These are phyloP conservation scores for Heliornis fulica DNA, from an alignment of 2,113 vertebrate species.

Conservation along the genomic window DNA sequence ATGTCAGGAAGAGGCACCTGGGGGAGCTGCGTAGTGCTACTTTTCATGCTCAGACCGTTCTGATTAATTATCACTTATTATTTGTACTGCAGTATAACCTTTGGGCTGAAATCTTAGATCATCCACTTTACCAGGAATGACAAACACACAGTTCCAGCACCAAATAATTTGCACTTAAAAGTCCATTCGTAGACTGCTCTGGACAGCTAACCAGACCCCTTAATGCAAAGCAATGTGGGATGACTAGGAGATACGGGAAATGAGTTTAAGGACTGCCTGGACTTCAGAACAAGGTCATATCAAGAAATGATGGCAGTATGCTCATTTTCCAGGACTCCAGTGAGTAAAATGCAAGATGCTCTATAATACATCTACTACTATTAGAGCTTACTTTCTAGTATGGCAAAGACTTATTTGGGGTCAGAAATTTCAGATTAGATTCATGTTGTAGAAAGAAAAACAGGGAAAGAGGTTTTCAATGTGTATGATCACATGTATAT, in stretches of 20 bases:
- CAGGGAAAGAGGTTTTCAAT: neutral
- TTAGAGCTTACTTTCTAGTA: neutral
- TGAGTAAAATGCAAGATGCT: neutral
- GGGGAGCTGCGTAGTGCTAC: neutral
- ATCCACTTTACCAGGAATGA: neutral
- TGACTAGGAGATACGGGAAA: neutral
- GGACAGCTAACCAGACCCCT: neutral
- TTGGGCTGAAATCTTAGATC: constrained; percentile 25
- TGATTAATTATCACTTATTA: constrained; percentile 57
- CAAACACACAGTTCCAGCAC: neutral
- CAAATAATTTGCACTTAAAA: neutral
- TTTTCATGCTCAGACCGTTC: constrained; percentile 40
- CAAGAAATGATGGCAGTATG: no score
- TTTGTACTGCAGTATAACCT: constrained; percentile 15
- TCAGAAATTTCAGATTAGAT: neutral
- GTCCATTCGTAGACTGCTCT: neutral
- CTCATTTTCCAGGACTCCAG: neutral
- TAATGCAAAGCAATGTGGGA: neutral
- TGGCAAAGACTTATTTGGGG: neutral
- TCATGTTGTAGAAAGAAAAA: neutral
- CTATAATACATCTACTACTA: neutral
- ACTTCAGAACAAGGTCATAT: neutral
- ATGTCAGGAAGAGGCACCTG: constrained; percentile 17
- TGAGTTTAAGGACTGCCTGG: neutral
- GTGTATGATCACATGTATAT: neutral